Base-by-base conservation (phyloP, 2,888 invertebrate species). In the Caenorhabditis angaria region DNA sequence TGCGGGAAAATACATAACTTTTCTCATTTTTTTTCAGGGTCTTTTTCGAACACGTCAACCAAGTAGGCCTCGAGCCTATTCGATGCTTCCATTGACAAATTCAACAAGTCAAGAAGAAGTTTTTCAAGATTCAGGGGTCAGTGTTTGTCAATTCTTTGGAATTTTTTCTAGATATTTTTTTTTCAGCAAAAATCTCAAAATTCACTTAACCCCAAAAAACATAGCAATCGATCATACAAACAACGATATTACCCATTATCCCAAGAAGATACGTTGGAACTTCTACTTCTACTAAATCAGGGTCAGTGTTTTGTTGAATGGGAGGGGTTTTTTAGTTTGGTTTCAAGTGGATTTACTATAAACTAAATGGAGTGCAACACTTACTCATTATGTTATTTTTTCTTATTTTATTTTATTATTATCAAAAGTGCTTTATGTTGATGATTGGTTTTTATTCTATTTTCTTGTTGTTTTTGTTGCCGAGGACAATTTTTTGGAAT, bases 261-360 rank as follows among this genome's bases (percentile, higher is more conserved):
- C 32, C 80, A 82, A 56, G 82, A 82, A 60, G 80, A 82, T 57
- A 78, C 82, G 1, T 55, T 79, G 12, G 82, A 82, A 59, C 72
- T 82, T 10, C 61, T 82, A 50, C 69, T 71, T 35, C 70, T 80
- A 18, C 78, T 82, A n/a, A 81, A 82, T 62, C 78, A 79, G 66
- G 79, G 78, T 77, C 47, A 63, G 77, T 60, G 61, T 62, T n/a
- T 54, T 57, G 53, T 64, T 56, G 66, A 51, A 24, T n/a, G n/a
- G n/a, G n/a, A n/a, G n/a, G n/a, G n/a, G n/a, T 50, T 50, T 50
- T 24, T 22, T 20, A 22, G 5, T 8, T 22, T 14, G 61, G 58
- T 65, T 67, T 67, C 62, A 24, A 51, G 22, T 51, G 22, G 51
- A 51, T 51, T 51, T 41, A 41, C 41, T 41, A 41, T 18, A 41